Evolutionary conservation across 2,113 vertebrate genomes (phyloP).

Genomic region (Hylia prasina): DNA sequence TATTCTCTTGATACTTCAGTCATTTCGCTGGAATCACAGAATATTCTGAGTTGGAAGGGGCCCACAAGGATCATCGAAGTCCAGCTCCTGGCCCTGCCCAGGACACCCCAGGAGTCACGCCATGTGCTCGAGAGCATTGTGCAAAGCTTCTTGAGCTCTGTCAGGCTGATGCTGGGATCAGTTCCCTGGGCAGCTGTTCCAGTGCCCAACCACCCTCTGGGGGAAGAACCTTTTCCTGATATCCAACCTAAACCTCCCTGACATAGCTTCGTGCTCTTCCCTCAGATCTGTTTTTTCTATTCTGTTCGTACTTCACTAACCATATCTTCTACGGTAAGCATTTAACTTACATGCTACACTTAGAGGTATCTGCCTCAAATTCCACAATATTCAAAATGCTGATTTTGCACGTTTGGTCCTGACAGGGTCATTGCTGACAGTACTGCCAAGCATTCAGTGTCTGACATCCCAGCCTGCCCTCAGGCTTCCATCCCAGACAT

Average conservation of each 20-base stretch:
- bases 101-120: not conserved
- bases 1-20: not conserved
- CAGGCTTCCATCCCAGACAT: not conserved
- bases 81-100: rapidly evolving
- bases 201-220: not conserved
- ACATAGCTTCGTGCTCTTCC: not conserved
- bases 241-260: not conserved
- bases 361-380: not conserved
- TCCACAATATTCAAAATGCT: rapidly evolving
- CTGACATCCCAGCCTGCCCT: not conserved
- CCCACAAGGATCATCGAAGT: too few species aligned
- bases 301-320: not conserved
- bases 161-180: not conserved
- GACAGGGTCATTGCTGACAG: not conserved
- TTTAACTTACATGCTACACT: not conserved
- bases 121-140: not conserved
- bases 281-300: rapidly evolving
- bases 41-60: not conserved
- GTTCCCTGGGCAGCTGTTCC: not conserved
- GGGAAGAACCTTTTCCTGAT: not conserved
- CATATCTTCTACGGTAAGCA: rapidly evolving
- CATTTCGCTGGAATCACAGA: not conserved
- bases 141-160: not conserved
- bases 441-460: rapidly evolving
- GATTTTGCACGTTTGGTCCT: not conserved